Conservation (phyloP, 2,113 vertebrate genomes). For the Rhodinocichla rosea region DNA sequence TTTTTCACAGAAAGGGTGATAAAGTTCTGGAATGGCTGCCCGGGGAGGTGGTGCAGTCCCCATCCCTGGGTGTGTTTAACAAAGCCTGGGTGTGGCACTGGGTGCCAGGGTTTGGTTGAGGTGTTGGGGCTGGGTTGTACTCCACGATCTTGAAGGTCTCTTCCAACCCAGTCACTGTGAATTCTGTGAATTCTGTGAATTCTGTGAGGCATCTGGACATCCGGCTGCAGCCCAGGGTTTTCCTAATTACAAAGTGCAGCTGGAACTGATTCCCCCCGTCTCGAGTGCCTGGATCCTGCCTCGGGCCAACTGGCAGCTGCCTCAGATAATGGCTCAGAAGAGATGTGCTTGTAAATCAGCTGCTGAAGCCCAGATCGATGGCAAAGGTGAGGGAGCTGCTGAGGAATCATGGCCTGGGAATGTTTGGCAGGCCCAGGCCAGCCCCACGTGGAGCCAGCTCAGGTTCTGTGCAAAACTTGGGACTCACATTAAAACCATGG, state of each 20-base stretch:
- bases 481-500: accelerated
- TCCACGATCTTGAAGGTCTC: background rate
- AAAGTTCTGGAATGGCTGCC: background rate
- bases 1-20: background rate
- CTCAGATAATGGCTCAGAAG: constrained; percentile 21
- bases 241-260: constrained; percentile 43
- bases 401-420: background rate
- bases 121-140: background rate
- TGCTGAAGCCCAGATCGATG: background rate
- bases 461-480: background rate
- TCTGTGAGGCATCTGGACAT: constrained; percentile 23
- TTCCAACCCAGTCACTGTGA: background rate
- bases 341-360: constrained; percentile 47
- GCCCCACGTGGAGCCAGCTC: background rate
- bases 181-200: background rate
- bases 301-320: constrained; percentile 39
- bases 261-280: constrained; percentile 36
- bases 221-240: constrained; percentile 38
- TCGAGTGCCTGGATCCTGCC: constrained; percentile 30
- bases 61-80: background rate
- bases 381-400: constrained; percentile 11
- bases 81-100: background rate
- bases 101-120: background rate
- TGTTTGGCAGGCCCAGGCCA: background rate
- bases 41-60: background rate